Conservation (phyloP, 2,888 invertebrate genomes). For the Drosophila merina region DNA sequence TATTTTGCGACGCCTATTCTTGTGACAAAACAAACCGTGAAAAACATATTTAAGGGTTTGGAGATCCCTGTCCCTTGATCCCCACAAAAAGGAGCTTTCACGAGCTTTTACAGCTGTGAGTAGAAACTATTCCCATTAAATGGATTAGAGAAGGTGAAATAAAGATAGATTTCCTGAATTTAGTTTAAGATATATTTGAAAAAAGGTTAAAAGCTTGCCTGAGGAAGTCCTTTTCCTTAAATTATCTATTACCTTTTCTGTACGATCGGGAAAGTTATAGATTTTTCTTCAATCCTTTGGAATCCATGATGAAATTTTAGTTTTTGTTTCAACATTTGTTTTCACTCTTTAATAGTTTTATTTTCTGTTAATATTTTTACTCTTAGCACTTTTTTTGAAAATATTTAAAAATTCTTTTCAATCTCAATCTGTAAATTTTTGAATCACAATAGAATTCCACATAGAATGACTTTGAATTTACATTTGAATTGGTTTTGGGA, state of each 20-base stretch:
- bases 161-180: background rate
- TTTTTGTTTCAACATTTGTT: constrained; percentile 1
- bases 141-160: background rate
- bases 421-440: background rate
- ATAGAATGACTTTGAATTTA: constrained; percentile 5
- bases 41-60: constrained; percentile 21
- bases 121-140: background rate
- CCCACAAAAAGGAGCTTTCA: constrained; percentile 8
- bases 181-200: background rate
- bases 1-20: constrained; percentile 40
- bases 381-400: constrained; percentile 20
- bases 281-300: background rate
- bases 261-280: background rate
- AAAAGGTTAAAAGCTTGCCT: too few species aligned
- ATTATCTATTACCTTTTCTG: background rate
- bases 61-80: constrained; percentile 35
- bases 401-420: constrained; percentile 19
- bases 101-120: constrained; percentile 17
- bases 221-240: too few species aligned
- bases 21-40: constrained; percentile 33
- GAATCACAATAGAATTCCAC: constrained; percentile 27
- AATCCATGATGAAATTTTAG: constrained; percentile 50
- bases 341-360: constrained; percentile 1
- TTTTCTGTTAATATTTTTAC: constrained; percentile 44
- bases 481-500: background rate